Base-by-base conservation (phyloP, 1,140 invertebrate genomes). In the Drosophila auraria region DNA sequence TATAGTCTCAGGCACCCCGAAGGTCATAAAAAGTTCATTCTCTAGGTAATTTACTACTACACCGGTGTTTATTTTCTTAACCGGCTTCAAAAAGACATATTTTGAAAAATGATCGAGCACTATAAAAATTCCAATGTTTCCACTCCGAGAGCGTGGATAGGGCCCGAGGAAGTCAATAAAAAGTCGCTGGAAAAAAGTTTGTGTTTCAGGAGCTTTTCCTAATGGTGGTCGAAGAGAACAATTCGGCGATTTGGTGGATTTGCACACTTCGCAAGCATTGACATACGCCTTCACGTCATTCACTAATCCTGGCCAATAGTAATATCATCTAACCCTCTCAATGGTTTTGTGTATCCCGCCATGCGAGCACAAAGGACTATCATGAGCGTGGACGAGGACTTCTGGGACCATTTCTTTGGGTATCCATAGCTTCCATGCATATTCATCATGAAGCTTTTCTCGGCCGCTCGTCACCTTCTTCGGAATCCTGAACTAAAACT, bases 261-360 rank as follows among this genome's bases (percentile, higher is more conserved):
- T 76, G 17, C 72, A 71, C 2, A 54, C 17, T 2, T 54, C 36
- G 50, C 72, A 71, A n/a, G 11, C 45, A 3, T 47, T 36, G 1
- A 80, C 33, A 20, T 71, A 76, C 17, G 23, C 8, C 25, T 47
- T 62, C 0, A 72, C 66, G 17, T 76, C 53, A 2, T 38, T 4
- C 8, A 62, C 58, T 33, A 76, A 27, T 5, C 60, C 33, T 17
- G 53, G 74, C 70, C 58, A 71, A 27, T 25, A 63, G 4, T 60
- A 60, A 47, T 45, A 45, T 17, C 42, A 42, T 11, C 57, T 20
- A 11, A 59, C 25, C 25, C 25, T 59, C 15, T 59, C 38, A 12
- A 59, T 8, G 15, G 57, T 45, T 33, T 33, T 33, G 33, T 59
- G 42, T 12, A 59, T 33, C 40, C 14, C 58, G 27, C 42, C 58